Conservation (phyloP, 2,113 vertebrate genomes). For the Oxyruncus cristatus region DNA sequence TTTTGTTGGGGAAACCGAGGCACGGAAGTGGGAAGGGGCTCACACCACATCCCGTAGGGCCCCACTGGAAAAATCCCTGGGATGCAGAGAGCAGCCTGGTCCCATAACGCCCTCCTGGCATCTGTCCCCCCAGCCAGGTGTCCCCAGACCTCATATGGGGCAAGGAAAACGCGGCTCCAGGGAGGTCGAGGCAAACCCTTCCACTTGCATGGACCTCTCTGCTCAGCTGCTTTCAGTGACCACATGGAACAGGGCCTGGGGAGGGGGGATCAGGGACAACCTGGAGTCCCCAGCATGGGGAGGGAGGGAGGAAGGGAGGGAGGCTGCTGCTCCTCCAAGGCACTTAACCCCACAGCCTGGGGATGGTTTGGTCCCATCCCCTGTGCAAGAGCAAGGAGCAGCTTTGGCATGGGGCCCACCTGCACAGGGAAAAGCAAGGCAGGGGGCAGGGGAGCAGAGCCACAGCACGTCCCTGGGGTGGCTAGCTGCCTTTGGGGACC, state of each 20-base stretch:
- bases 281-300: not conserved
- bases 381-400: not conserved
- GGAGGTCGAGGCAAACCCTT: not conserved
- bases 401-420: not conserved
- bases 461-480: rapidly evolving
- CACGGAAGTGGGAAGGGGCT: not conserved
- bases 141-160: not conserved
- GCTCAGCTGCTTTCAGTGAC: not conserved
- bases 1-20: not conserved
- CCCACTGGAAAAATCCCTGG: not conserved
- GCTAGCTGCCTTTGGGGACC: not conserved
- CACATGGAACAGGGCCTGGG: not conserved
- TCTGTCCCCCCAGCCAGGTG: not conserved
- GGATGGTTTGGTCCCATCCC: not conserved
- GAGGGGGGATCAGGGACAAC: not conserved
- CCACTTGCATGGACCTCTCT: not conserved
- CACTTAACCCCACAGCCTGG: not conserved
- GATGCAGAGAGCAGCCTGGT: not conserved
- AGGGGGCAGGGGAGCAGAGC: not conserved
- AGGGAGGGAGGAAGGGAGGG: not conserved
- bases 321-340: conserved; percentile 34
- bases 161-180: not conserved
- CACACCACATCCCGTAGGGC: not conserved
- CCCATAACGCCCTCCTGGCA: not conserved
- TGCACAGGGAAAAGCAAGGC: not conserved